Base-by-base conservation (phyloP, 2,113 vertebrate species). In the Aspidoscelis tigris region DNA sequence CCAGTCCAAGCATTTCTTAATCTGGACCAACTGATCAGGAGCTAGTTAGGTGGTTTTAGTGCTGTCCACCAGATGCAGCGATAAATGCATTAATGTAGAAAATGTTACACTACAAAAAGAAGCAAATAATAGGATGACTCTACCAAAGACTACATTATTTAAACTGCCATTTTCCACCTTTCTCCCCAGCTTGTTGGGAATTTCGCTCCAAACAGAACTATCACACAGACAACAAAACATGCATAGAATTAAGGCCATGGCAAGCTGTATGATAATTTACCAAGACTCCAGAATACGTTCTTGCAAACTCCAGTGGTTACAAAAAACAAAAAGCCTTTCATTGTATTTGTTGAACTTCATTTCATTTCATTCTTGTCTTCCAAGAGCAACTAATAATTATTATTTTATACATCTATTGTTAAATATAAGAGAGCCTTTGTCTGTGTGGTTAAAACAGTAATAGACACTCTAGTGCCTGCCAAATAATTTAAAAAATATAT, bases 391-490 rank as follows among this genome's bases (percentile, higher is more conserved):
- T n/a, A 81, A 24, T 33, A 58, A 55, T 69, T 55, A 18, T 75
- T 81, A 65, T 1, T 64, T 70, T 50, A 81, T 70, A 76, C 3
- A 58, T 24, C 43, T 16, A 22, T 7, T 50, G 50, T 70, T 1
- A 2, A 22, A 64, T 0, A 41, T 1, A 76, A 76, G 5, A 0
- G 0, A 18, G 24, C 4, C 68, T 6, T 5, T 1, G n/a, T n/a
- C n/a, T n/a, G 1, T 4, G 41, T 73, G 0, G 39, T 11, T 83
- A 68, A 82, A 11, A 8, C 71, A 24, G 85, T 43, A 70, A 76
- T 21, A 50, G 12, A 50, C 22, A 41, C 8, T 39, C 26, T 70
- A 26, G 65, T 64, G 18, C 26, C 26, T 9, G 53, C 47, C 47
- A 61, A 86, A 33, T 33, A 33, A 33, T 33, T 33, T 33, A 33